Evolutionary conservation across 2,888 invertebrate species (phyloP).

Genomic region (Heterodera filipjevi): DNA sequence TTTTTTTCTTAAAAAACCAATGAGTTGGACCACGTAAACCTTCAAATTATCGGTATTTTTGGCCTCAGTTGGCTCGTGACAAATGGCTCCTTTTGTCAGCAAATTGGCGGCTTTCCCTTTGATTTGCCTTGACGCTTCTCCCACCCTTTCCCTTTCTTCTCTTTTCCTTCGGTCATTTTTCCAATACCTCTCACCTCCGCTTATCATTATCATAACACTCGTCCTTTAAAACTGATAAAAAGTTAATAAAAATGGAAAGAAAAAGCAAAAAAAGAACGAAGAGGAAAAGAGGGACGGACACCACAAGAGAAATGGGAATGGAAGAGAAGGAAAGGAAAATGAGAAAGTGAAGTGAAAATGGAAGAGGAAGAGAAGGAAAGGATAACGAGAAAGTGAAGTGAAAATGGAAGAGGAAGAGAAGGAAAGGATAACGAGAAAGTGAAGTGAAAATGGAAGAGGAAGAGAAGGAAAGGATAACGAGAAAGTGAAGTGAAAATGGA

Average conservation of each 20-base stretch:
- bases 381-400: too few species aligned
- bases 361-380: too few species aligned
- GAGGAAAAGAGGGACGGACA: too few species aligned
- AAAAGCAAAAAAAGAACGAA: neutral
- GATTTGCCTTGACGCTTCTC: neutral
- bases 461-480: neutral
- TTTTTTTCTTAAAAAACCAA: too few species aligned
- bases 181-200: neutral
- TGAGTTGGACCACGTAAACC: neutral
- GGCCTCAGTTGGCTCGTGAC: neutral
- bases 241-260: neutral
- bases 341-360: too few species aligned
- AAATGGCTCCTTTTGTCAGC: neutral
- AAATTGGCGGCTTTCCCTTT: slow-evolving; percentile 6
- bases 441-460: neutral
- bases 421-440: neutral
- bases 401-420: neutral
- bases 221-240: neutral
- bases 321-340: too few species aligned
- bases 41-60: neutral
- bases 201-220: neutral
- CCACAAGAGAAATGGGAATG: too few species aligned
- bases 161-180: neutral
- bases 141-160: neutral
- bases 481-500: neutral